These are phyloP conservation scores for Tridacna gigas DNA, from an alignment of 2,888 invertebrate species.

Conservation along the genomic window DNA sequence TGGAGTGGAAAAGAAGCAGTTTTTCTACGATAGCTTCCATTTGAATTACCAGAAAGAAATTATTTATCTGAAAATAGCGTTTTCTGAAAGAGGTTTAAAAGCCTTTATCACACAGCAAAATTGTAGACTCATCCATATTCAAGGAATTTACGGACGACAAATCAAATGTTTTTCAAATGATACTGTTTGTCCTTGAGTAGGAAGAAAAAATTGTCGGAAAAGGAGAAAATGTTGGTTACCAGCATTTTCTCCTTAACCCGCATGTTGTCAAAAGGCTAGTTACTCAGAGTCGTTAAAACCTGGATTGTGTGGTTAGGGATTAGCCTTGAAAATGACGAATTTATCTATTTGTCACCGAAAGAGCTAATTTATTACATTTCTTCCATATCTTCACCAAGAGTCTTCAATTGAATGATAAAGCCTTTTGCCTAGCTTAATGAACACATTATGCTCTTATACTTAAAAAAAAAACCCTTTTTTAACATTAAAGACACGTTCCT, in stretches of 20 bases:
- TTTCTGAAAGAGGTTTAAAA: too few species aligned
- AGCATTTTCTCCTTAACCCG: background rate
- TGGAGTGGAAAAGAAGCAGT: too few species aligned
- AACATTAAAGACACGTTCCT: too few species aligned
- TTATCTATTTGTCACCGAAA: background rate
- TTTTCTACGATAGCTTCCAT: too few species aligned
- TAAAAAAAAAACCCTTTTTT: too few species aligned
- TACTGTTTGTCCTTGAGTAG: background rate
- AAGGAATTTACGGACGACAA: background rate
- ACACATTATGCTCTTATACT: too few species aligned
- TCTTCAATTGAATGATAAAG: too few species aligned
- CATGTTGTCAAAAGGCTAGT: background rate
- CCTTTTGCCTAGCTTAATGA: too few species aligned
- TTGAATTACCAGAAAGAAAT: background rate
- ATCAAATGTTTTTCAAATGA: background rate
- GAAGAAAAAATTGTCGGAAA: background rate
- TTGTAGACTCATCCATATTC: background rate
- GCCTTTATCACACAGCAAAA: background rate
- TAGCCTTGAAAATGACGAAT: background rate
- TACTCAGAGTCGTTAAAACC: too few species aligned
- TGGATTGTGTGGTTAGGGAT: too few species aligned
- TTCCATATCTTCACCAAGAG: too few species aligned
- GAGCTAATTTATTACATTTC: background rate
- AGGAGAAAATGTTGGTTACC: constrained; percentile 1
- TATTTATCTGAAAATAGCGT: too few species aligned